Conservation (phyloP, 2,888 invertebrate genomes). For the Argyresthia albistria region DNA sequence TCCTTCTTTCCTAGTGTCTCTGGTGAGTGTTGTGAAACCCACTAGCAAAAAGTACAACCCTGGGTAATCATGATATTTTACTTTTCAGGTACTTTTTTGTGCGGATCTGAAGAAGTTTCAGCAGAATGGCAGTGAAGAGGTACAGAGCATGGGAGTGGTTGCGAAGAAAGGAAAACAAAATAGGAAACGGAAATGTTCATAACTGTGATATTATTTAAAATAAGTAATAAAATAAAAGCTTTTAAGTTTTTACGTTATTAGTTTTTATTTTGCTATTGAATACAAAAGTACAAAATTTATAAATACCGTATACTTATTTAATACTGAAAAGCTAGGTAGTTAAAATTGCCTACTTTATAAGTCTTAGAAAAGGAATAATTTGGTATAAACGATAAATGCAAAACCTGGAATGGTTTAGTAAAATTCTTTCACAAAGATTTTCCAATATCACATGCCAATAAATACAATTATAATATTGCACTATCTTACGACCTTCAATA, state of each 20-base stretch:
- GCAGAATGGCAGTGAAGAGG: slow-evolving; percentile 26
- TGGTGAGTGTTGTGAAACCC: too few species aligned
- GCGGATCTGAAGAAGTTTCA: slow-evolving; percentile 85
- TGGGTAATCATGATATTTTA: not conserved
- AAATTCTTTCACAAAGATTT: slow-evolving; percentile 40
- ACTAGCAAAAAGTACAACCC: too few species aligned
- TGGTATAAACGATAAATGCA: slow-evolving; percentile 15
- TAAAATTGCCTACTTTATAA: not conserved
- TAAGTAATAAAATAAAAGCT: not conserved
- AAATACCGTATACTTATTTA: not conserved
- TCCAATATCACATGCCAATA: slow-evolving; percentile 40
- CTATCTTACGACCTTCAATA: not conserved
- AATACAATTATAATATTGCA: slow-evolving; percentile 11
- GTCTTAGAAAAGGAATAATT: slow-evolving; percentile 4
- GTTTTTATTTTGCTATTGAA: not conserved
- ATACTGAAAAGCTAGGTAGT: slow-evolving; percentile 8
- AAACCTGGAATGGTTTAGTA: slow-evolving; percentile 49
- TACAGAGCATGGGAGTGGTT: slow-evolving; percentile 52
- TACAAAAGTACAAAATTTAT: slow-evolving; percentile 3
- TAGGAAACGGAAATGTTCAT: slow-evolving; percentile 13
- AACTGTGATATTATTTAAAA: slow-evolving; percentile 11
- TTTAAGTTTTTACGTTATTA: not conserved
- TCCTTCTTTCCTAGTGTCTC: too few species aligned
- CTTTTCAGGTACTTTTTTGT: slow-evolving; percentile 63
- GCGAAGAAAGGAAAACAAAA: slow-evolving; percentile 30